A percentile compares a stretch with the other conserved stretches of the same genome.
Conservation (phyloP, 1,140 invertebrate species). For the Tetranychus cinnabarinus region DNA sequence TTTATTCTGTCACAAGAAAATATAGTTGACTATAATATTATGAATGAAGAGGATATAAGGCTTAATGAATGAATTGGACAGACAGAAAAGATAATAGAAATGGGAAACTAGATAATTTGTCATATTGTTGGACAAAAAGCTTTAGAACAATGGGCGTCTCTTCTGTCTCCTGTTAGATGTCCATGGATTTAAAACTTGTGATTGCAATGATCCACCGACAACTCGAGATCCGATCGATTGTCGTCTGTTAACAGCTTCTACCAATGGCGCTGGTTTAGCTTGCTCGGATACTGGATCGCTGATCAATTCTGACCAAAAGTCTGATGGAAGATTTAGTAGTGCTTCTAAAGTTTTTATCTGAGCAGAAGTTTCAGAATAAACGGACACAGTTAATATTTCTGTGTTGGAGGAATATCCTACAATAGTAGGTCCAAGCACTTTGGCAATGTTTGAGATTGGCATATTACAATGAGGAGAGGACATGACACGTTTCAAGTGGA, state of each 20-base stretch:
- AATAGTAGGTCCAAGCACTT: slow-evolving; percentile 59
- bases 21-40: too few species aligned
- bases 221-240: not conserved
- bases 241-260: not conserved
- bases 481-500: slow-evolving; percentile 58
- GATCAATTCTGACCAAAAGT: slow-evolving; percentile 4
- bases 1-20: too few species aligned
- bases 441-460: slow-evolving; percentile 46
- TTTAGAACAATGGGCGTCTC: too few species aligned
- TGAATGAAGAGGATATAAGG: too few species aligned
- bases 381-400: slow-evolving; percentile 27
- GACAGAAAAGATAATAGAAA: too few species aligned
- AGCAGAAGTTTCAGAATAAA: slow-evolving; percentile 27
- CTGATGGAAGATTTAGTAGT: slow-evolving; percentile 1
- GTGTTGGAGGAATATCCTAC: slow-evolving; percentile 46
- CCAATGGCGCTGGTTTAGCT: not conserved
- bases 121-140: too few species aligned
- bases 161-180: too few species aligned
- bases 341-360: slow-evolving; percentile 29
- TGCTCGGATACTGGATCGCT: not conserved
- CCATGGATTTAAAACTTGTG: not conserved
- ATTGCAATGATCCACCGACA: not conserved
- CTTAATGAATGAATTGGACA: too few species aligned
- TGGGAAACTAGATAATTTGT: too few species aligned
- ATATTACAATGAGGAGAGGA: slow-evolving; percentile 45